phyloP scores from a whole-genome alignment of 2,888 invertebrate genomes.

The Scelioninae gen. 2 region DNA sequence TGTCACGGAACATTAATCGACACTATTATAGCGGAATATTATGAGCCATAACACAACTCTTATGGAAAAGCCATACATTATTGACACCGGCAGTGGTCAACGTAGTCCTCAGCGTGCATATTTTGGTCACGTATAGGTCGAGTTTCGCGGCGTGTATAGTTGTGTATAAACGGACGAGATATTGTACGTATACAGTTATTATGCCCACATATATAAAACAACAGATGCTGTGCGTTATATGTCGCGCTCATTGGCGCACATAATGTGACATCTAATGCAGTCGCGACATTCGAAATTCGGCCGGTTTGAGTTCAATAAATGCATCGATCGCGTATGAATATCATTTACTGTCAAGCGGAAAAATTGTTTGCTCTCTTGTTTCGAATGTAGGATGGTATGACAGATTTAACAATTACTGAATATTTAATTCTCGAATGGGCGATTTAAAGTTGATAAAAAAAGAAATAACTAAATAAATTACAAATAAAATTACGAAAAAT shows the following conservation, averaged over 20 bases:
- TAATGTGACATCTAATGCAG: slow-evolving; percentile 58
- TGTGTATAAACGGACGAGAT: slow-evolving; percentile 43
- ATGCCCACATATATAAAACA: slow-evolving; percentile 52
- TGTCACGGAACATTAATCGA: slow-evolving; percentile 56
- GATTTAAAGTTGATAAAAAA: no score
- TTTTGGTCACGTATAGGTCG: slow-evolving; percentile 64
- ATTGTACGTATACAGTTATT: slow-evolving; percentile 52
- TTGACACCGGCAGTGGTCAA: slow-evolving; percentile 60
- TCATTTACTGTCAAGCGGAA: slow-evolving; percentile 31
- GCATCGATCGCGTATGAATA: slow-evolving; percentile 45
- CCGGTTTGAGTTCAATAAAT: slow-evolving; percentile 30
- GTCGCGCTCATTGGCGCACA: slow-evolving; percentile 42
- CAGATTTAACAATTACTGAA: background rate
- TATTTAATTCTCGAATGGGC: no score
- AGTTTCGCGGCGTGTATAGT: slow-evolving; percentile 53
- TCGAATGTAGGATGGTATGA: slow-evolving; percentile 9
- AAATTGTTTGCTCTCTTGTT: slow-evolving; percentile 22
- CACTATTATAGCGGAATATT: slow-evolving; percentile 48
- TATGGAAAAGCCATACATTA: slow-evolving; percentile 54
- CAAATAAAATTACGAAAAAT: no score
- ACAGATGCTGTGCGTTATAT: slow-evolving; percentile 44
- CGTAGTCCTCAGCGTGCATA: slow-evolving; percentile 61
- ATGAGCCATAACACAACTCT: slow-evolving; percentile 47
- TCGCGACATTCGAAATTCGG: slow-evolving; percentile 43
- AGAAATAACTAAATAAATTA: no score